Base-by-base conservation (phyloP, 2,113 vertebrate species). In the Neodon shergylaensis region DNA sequence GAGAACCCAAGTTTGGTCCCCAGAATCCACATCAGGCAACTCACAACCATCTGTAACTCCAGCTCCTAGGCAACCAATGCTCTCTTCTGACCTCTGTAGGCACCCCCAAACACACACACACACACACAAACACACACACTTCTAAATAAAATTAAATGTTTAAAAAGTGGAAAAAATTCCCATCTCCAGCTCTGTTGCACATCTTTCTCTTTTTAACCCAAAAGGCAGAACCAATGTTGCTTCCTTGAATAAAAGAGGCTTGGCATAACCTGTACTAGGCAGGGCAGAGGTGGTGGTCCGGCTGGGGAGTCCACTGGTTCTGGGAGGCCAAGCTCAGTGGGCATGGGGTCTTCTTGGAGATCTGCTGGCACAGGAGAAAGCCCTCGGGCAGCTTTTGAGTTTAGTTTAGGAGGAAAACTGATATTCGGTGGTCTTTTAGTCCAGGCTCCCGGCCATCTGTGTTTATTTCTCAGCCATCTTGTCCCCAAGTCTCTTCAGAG, bases 181-280 rank as follows among this genome's bases (percentile, higher is more conserved):
- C 28, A 31, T 66, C 13, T 39, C 65, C 58, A 52, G 76, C 14
- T 81, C 28, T n/a, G 5, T 78, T 78, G 47, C 3, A 42, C 70
- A 39, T 44, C 33, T 88, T 95, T 91, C 81, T 95, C 5, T 88
- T 95, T 3, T 88, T 81, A n/a, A 79, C 33, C 36, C 11, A n/a
- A 58, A 84, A 84, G 72, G 72, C 36, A 24, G 47, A 85, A 87
- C 3, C 19, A 78, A 8, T n/a, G 36, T 36, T 11, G 42, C 36
- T 72, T 84, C 36, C 74, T 86, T 91, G 58, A 33, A 33, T 33
- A 3, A 26, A 42, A 19, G 42, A 36, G 17, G 13, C n/a, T 42
- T 11, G 39, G 70, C 42, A 47, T 0, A 44, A 21, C 24, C 31
- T 81, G 33, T 22, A 36, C 21, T 39, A 26, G 36, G 47, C 13